Base-by-base conservation (phyloP, 1,140 invertebrate species). In the Cyrtorhinus lividipennis region DNA sequence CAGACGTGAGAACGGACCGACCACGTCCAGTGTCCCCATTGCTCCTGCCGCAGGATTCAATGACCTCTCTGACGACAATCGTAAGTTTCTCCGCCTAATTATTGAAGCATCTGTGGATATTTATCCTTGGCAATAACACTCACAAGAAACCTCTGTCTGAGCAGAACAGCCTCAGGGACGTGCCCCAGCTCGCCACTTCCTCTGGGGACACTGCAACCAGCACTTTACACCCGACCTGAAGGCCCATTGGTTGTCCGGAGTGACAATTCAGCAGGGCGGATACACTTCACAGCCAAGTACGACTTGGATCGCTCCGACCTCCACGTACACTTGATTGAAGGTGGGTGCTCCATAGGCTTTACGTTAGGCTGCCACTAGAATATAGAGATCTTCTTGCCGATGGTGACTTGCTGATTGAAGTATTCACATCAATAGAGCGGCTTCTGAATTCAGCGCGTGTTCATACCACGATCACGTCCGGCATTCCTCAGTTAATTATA, bases 251-350 rank as follows among this genome's bases (percentile, higher is more conserved):
- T 87, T 68, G 78, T 88, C 45, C 81, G 79, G 56, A 75, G 80
- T 26, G 77, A 79, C 65, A 69, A 71, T 61, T 72, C 70, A 57
- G 76, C 90, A 8, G 90, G 90, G 24, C 77, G 87, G 46, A 78
- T 94, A 63, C 90, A 92, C 71, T 78, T 92, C 66, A 77, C 87
- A n/a, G 76, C 93, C 3, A 90, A 87, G 67, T 94, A 92, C 68
- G 90, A 94, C 73, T 91, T 92, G 69, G 84, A 92, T 72, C 81
- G 87, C 68, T 92, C 88, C 22, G 90, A 94, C 73, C 76, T 94
- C 48, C 83, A 88, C 64, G 86, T 92, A 23, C 88, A 92, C 74
- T 73, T 94, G 45, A 92, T 93, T 74, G 87, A 90, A 85, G 87
- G 87, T 89, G n/a, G 71, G 68, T n/a, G n/a, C n/a, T n/a, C n/a